These are phyloP conservation scores for Xylota sylvarum DNA, from an alignment of 2,888 invertebrate species.

Conservation along the genomic window DNA sequence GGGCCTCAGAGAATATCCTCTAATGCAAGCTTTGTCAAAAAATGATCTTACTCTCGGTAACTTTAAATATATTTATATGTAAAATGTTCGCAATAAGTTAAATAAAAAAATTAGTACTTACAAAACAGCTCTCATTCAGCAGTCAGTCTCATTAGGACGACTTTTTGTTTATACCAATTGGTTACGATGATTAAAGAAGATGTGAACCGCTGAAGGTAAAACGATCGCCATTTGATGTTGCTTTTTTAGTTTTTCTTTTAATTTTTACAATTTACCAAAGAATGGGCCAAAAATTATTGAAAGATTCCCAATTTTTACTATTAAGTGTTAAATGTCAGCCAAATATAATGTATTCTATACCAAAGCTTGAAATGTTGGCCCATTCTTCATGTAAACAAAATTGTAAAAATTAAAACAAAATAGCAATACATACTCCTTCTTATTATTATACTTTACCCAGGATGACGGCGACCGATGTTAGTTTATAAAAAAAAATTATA, in stretches of 20 bases:
- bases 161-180: slow-evolving; percentile 20
- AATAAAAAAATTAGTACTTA: slow-evolving; percentile 66
- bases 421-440: neutral
- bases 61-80: neutral
- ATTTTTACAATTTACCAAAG: slow-evolving; percentile 38
- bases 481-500: neutral
- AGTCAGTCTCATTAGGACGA: slow-evolving; percentile 49
- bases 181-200: slow-evolving; percentile 13
- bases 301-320: neutral
- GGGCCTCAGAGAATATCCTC: neutral
- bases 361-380: slow-evolving; percentile 70
- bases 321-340: neutral
- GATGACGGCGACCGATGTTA: slow-evolving; percentile 18
- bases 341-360: slow-evolving; percentile 11
- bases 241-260: slow-evolving; percentile 1
- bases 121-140: slow-evolving; percentile 65
- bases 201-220: slow-evolving; percentile 29
- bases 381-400: slow-evolving; percentile 55
- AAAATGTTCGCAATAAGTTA: neutral
- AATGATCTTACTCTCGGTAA: neutral
- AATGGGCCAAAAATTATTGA: slow-evolving; percentile 47
- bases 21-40: too few relatives aligned
- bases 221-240: slow-evolving; percentile 13
- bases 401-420: slow-evolving; percentile 28
- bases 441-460: slow-evolving; percentile 64